Evolutionary conservation across 2,113 vertebrate species (phyloP), one percentile per base, ranked within the genome.

Genomic region (Calypte anna): DNA sequence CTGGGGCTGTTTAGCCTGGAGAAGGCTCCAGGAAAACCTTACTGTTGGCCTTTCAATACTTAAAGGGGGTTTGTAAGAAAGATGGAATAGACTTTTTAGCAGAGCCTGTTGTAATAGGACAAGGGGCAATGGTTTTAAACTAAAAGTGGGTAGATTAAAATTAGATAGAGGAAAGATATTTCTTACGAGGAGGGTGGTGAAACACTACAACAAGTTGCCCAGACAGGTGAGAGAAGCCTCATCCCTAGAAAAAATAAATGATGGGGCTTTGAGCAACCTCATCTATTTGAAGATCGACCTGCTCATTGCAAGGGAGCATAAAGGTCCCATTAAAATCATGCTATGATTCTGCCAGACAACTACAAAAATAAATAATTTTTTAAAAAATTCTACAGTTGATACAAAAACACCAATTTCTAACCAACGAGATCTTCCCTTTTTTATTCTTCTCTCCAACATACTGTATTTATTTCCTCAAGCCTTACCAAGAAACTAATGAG

Each of bases 361-460:
- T 43, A 66, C 13, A 36, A 80, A 63, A 21, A 70, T 38, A 38
- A 38, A 38, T 38, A 38, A 38, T 9, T 38, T 38, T 38, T 8
- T 8, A 38, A 38, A 38, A 38, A 38, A 74, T 40, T 40, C 38
- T 95, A 80, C 30, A 19, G 46, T 48, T 76, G 91, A 7, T 67
- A 74, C 46, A 68, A 68, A 40, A 88, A 76, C 48, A 74, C 7
- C 36, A 31, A 46, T 76, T 57, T 86, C 18, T 9, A 43, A 51
- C 31, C 66, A 40, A 44, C 44, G 66, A 77, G 69, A 69, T 76
- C 59, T 89, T 73, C 68, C 69, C 8, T 57, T 30, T 77, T 61
- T 23, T 24, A n/a, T n/a, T 57, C 73, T 75, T 93, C 77, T 79
- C 64, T 80, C 91, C 51, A 86, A 95, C 93, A 63, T 62, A 90